A percentile compares a stretch with the other conserved stretches of the same genome.
Conservation (phyloP, 2,888 invertebrate species). For the Anticlea derivata region DNA sequence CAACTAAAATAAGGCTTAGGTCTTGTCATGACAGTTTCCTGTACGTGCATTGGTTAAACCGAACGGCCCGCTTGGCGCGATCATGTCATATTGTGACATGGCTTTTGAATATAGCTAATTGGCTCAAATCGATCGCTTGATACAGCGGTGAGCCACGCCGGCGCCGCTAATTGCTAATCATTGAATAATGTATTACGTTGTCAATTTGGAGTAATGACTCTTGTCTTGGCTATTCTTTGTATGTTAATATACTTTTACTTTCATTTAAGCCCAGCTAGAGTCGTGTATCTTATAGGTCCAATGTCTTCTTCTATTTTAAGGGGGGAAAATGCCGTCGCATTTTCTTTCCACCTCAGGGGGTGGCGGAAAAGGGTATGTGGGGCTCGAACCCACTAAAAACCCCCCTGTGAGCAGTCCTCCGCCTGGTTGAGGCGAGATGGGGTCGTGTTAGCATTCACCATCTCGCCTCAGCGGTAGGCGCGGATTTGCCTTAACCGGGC, state of each 20-base stretch:
- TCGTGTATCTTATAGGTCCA: too few species aligned
- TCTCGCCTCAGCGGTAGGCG: too few species aligned
- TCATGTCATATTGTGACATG: conserved; percentile 18
- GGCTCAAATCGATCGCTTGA: conserved; percentile 26
- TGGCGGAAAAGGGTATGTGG: too few species aligned
- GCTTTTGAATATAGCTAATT: conserved; percentile 20
- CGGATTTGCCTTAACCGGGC: too few species aligned
- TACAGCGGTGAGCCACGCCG: conserved; percentile 18
- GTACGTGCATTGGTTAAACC: background rate
- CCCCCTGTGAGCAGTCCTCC: too few species aligned
- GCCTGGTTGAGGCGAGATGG: too few species aligned
- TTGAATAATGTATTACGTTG: conserved; percentile 10
- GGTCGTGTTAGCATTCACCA: too few species aligned
- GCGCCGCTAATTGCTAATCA: conserved; percentile 25
- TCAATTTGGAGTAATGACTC: conserved; percentile 7
- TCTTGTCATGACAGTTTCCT: background rate
- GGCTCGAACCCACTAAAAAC: too few species aligned
- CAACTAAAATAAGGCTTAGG: too few species aligned
- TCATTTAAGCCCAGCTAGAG: background rate
- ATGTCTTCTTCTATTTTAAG: too few species aligned
- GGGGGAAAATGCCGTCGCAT: too few species aligned
- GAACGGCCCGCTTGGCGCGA: conserved; percentile 20
- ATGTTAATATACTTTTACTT: conserved; percentile 9
- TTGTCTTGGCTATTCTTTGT: conserved; percentile 1
- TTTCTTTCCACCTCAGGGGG: too few species aligned